Conservation (phyloP, 2,888 invertebrate genomes). For the Neria commutata region DNA sequence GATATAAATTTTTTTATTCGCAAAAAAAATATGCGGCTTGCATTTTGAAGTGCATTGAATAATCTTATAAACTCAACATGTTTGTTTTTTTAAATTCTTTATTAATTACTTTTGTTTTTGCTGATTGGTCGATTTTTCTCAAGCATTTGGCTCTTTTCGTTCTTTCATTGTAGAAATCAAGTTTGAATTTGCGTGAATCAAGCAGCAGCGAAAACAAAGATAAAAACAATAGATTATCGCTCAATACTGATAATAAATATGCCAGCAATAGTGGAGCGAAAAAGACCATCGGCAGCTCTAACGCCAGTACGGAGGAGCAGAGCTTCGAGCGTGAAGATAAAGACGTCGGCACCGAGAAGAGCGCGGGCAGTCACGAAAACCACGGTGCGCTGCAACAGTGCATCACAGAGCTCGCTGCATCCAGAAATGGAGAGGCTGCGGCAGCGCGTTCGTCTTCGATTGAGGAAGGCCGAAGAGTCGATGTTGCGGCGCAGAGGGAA, state of each 20-base stretch:
- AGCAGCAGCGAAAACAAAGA: slow-evolving; percentile 47
- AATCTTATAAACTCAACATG: no score
- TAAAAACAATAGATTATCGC: slow-evolving; percentile 45
- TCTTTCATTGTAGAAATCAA: slow-evolving; percentile 45
- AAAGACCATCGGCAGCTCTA: slow-evolving; percentile 23
- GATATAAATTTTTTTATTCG: no score
- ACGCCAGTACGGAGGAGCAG: slow-evolving; percentile 37
- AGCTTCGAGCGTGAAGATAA: slow-evolving; percentile 55
- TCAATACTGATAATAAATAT: slow-evolving; percentile 56
- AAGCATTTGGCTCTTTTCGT: no score
- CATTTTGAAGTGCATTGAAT: no score
- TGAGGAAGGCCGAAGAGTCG: slow-evolving; percentile 22
- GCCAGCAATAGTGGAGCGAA: slow-evolving; percentile 23
- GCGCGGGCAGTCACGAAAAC: slow-evolving; percentile 48
- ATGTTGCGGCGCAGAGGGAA: slow-evolving; percentile 24
- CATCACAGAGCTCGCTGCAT: slow-evolving; percentile 72
- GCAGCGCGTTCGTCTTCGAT: slow-evolving; percentile 2
- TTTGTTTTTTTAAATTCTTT: background rate
- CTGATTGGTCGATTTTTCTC: no score
- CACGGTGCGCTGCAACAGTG: slow-evolving; percentile 66
- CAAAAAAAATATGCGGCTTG: no score
- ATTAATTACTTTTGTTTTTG: background rate
- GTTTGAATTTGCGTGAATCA: slow-evolving; percentile 53
- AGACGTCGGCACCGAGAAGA: slow-evolving; percentile 58
- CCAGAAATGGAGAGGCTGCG: slow-evolving; percentile 41